Percentiles rank a stretch among this genome's conserved stretches.
phyloP scores from a whole-genome alignment of 2,888 invertebrate genomes.

The Torymus auratus region DNA sequence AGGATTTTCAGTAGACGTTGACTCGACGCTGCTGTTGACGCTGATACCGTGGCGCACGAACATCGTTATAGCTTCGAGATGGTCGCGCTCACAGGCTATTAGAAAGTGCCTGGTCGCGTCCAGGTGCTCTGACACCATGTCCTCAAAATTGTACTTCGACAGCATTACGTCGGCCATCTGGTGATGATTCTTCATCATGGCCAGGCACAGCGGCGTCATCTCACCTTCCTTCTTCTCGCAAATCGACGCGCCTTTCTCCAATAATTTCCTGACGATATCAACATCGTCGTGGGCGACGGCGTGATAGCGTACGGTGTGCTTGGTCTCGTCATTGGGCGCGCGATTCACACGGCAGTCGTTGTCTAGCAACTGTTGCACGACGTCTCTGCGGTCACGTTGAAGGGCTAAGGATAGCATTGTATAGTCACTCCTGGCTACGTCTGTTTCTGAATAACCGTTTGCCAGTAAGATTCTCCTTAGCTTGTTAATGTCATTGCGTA shows the following conservation, averaged over 20 bases:
- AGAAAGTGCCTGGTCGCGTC: slow-evolving; percentile 15
- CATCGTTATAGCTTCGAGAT: neutral
- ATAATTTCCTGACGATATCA: neutral
- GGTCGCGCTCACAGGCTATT: slow-evolving; percentile 29
- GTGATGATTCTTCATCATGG: slow-evolving; percentile 4
- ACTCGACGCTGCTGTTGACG: neutral
- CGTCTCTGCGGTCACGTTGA: no score
- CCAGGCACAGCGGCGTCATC: slow-evolving; percentile 12
- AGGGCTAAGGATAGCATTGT: no score
- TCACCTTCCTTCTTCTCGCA: neutral
- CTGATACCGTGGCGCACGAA: slow-evolving; percentile 4
- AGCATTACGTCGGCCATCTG: slow-evolving; percentile 22
- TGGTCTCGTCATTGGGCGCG: no score
- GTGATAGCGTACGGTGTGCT: no score
- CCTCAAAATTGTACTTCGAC: slow-evolving; percentile 13
- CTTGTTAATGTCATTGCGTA: no score
- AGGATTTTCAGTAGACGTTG: neutral
- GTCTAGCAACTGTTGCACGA: no score
- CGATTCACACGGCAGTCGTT: no score
- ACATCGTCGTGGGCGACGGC: no score
- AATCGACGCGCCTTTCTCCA: slow-evolving; percentile 1
- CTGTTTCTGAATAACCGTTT: no score
- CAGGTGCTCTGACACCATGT: neutral
- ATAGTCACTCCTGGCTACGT: no score
- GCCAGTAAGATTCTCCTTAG: no score